phyloP scores from a whole-genome alignment of 2,888 invertebrate genomes.

The Hipparchia semele region DNA sequence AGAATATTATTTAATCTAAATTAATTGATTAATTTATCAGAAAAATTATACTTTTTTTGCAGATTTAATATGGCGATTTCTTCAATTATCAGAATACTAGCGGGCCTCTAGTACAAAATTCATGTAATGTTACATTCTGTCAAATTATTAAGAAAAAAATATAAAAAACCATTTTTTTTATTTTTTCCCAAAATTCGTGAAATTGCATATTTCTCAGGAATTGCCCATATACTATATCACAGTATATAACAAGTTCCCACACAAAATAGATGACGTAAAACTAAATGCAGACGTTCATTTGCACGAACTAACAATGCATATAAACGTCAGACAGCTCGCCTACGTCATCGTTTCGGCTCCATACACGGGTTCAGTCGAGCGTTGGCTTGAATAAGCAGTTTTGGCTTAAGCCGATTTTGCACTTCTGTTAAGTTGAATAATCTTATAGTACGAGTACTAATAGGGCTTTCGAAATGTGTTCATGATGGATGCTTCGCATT shows the following conservation, averaged over 20 bases:
- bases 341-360: conserved; percentile 21
- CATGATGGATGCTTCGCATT: background rate
- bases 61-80: no score
- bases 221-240: no score
- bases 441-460: background rate
- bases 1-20: no score
- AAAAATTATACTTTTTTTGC: no score
- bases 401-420: conserved; percentile 24
- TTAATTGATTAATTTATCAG: no score
- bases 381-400: conserved; percentile 23
- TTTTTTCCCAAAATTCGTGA: no score
- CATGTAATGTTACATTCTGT: no score
- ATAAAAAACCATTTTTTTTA: no score
- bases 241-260: background rate
- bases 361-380: conserved; percentile 15
- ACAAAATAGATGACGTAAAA: conserved; percentile 11
- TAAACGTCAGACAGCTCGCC: conserved; percentile 18
- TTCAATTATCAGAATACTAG: no score
- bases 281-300: conserved; percentile 18
- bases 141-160: no score
- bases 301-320: conserved; percentile 25
- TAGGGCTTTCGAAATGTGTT: background rate
- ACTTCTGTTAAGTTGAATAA: conserved; percentile 10
- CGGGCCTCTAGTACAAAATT: no score
- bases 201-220: no score